These are phyloP conservation scores for Mus spretus DNA, from an alignment of 2,797 vertebrate genomes.

Conservation along the genomic window DNA sequence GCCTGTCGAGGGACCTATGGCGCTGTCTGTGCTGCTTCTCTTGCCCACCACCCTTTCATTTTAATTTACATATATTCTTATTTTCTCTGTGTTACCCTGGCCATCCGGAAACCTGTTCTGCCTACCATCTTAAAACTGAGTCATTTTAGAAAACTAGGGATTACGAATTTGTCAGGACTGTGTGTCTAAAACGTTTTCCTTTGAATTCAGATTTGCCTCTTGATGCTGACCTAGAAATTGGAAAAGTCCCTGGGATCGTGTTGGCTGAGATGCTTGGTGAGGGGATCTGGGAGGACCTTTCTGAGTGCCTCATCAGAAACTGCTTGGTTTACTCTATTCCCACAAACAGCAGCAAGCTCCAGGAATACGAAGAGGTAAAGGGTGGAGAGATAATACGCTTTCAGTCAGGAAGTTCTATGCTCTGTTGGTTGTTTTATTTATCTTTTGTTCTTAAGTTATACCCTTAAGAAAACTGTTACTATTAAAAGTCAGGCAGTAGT, in stretches of 20 bases:
- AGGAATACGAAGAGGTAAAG: conserved; percentile 93
- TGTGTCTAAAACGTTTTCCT: conserved; percentile 56
- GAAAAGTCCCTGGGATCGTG: conserved; percentile 32
- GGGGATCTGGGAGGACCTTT: conserved; percentile 96
- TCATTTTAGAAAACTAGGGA: conserved; percentile 19
- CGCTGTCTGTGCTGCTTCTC: conserved; percentile 55
- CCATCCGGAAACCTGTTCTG: not conserved
- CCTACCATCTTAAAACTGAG: conserved; percentile 30
- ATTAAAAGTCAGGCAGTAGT: not conserved
- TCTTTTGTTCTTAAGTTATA: conserved; percentile 46
- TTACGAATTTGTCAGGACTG: not conserved
- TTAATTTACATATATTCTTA: not conserved
- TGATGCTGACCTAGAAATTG: conserved; percentile 76
- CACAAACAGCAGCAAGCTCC: conserved; percentile 95
- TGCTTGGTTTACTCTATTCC: conserved; percentile 97
- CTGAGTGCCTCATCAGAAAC: conserved; percentile 94
- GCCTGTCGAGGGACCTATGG: not conserved
- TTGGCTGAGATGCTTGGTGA: conserved; percentile 93
- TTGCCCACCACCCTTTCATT: conserved; percentile 6
- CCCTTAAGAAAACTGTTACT: conserved; percentile 38
- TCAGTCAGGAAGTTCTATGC: not conserved
- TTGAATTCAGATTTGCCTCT: conserved; percentile 90
- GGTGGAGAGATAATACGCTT: not conserved
- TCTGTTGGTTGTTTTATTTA: not conserved
- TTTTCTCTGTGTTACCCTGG: not conserved